phyloP scores from a whole-genome alignment of 2,113 vertebrate genomes.

The Eclectus roratus region DNA sequence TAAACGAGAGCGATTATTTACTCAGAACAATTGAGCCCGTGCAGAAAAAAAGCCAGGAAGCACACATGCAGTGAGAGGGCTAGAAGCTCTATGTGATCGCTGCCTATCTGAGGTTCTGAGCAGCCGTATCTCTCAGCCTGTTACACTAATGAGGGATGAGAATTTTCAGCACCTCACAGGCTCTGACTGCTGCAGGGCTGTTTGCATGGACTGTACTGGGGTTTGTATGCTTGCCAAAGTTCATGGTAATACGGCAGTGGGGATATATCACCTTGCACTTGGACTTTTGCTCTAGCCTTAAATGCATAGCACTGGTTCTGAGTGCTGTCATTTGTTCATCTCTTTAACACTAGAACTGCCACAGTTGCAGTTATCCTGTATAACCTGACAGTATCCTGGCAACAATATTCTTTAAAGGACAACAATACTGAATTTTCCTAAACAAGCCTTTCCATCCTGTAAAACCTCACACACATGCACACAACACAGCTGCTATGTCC shows the following conservation, averaged over 20 bases:
- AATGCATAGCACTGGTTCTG: neutral
- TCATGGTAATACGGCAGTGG: neutral
- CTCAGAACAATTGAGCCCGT: constrained; percentile 24
- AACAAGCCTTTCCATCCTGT: neutral
- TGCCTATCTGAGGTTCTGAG: neutral
- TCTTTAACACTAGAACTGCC: neutral
- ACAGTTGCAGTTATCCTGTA: neutral
- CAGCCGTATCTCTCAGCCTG: neutral
- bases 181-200: neutral
- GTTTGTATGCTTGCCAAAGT: neutral
- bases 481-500: neutral
- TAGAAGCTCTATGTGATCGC: neutral
- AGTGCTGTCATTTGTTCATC: neutral
- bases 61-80: neutral
- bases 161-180: neutral
- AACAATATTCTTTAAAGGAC: constrained; percentile 6
- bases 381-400: constrained; percentile 29
- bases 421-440: neutral
- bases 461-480: neutral
- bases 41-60: constrained; percentile 51
- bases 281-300: neutral
- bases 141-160: neutral
- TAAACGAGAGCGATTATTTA: constrained; percentile 23
- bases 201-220: neutral
- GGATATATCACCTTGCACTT: neutral